Evolutionary conservation across 2,888 invertebrate species (phyloP).

Genomic region (Gandaritis pyraliata): DNA sequence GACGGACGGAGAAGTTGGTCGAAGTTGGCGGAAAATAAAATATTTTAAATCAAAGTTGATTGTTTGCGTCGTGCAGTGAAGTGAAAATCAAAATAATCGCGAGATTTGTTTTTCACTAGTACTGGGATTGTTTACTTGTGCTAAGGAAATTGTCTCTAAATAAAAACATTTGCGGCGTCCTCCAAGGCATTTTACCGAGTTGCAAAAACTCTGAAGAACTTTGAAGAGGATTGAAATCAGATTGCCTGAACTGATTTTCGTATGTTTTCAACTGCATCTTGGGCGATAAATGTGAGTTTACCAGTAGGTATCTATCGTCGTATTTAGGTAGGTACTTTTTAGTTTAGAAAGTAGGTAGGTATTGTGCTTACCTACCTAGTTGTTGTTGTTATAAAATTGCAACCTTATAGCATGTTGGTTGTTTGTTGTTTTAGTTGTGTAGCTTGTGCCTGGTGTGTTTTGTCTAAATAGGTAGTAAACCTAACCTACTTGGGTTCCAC

Average conservation of each 20-base stretch:
- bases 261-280: not conserved
- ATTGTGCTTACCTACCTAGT: too few species aligned
- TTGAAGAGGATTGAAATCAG: not conserved
- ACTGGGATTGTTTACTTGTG: conserved; percentile 19
- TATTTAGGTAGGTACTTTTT: too few species aligned
- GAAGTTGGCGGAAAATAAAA: conserved; percentile 66
- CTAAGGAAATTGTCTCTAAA: conserved; percentile 13
- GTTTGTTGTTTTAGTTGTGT: not conserved
- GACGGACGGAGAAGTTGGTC: conserved; percentile 46
- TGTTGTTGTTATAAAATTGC: too few species aligned
- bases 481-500: too few species aligned
- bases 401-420: not conserved
- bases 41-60: conserved; percentile 15
- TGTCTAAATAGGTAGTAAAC: not conserved
- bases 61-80: not conserved
- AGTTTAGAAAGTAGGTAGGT: not conserved
- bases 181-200: conserved; percentile 7
- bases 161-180: conserved; percentile 30
- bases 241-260: conserved; percentile 3
- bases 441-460: not conserved
- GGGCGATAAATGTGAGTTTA: conserved; percentile 33
- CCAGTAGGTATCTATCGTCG: too few species aligned
- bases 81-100: conserved; percentile 5
- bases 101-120: conserved; percentile 24
- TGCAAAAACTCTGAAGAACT: conserved; percentile 12